Conservation (phyloP, 2,888 invertebrate species). For the Tineola bisselliella region DNA sequence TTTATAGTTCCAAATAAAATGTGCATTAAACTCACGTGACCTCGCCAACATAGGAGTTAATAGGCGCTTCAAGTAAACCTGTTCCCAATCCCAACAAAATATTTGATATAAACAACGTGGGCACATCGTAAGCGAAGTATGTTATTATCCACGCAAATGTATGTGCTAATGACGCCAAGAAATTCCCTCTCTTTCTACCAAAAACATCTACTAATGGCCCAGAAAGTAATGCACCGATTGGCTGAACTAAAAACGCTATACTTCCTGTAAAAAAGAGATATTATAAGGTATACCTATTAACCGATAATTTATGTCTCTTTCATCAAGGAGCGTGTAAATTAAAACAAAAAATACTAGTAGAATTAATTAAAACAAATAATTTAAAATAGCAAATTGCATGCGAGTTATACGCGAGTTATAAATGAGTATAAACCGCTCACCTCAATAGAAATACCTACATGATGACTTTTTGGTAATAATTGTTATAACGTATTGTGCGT, state of each 20-base stretch:
- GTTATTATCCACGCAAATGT: slow-evolving; percentile 65
- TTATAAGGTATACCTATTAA: no score
- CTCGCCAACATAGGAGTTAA: slow-evolving; percentile 68
- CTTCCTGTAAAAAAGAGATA: slow-evolving; percentile 49
- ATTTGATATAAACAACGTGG: slow-evolving; percentile 54
- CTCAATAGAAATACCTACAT: no score
- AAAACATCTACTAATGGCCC: slow-evolving; percentile 64
- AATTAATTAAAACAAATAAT: no score
- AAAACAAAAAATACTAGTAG: no score
- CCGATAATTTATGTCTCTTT: no score
- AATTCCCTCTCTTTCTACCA: slow-evolving; percentile 63
- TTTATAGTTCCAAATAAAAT: background rate
- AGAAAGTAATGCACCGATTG: slow-evolving; percentile 63
- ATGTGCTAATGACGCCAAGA: slow-evolving; percentile 65
- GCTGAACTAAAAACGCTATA: slow-evolving; percentile 64
- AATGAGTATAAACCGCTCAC: no score
- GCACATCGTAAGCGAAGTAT: slow-evolving; percentile 52
- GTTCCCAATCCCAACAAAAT: slow-evolving; percentile 63
- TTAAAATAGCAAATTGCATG: no score
- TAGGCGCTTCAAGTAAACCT: slow-evolving; percentile 70
- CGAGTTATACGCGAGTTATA: no score
- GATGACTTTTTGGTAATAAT: no score
- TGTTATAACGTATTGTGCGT: no score
- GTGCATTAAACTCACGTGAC: slow-evolving; percentile 41
- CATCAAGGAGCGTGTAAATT: no score